These are phyloP conservation scores for Cryptocheilus praepositus DNA, from an alignment of 2,888 invertebrate species.

Conservation along the genomic window DNA sequence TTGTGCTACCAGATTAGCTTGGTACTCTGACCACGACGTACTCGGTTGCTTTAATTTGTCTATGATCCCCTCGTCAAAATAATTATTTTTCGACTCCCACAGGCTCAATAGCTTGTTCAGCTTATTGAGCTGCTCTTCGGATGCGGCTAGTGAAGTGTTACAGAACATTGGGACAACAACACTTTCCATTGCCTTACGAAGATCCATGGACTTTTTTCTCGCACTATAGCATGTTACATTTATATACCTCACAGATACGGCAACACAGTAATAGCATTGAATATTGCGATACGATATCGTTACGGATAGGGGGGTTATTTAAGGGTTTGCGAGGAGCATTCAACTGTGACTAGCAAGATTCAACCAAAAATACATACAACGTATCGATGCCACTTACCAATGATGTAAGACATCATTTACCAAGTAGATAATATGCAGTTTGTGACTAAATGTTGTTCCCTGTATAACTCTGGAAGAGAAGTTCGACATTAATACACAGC, in stretches of 20 bases:
- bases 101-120: constrained; percentile 93
- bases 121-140: constrained; percentile 92
- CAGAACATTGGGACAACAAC: constrained; percentile 99
- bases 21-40: constrained; percentile 91
- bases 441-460: constrained; percentile 88
- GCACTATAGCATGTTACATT: constrained; percentile 80
- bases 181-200: constrained; percentile 94
- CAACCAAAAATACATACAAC: background rate
- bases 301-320: background rate
- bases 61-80: constrained; percentile 88
- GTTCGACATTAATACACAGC: constrained; percentile 9
- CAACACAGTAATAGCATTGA: too few relatives aligned
- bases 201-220: constrained; percentile 94
- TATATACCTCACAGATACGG: constrained; percentile 9
- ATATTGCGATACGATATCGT: background rate
- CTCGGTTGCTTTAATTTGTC: constrained; percentile 92
- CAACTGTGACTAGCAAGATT: background rate
- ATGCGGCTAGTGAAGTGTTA: constrained; percentile 88
- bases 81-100: constrained; percentile 97
- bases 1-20: constrained; percentile 88
- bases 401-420: constrained; percentile 99
- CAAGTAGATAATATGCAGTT: constrained; percentile 98
- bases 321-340: too few relatives aligned
- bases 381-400: constrained; percentile 83
- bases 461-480: constrained; percentile 79